Evolutionary conservation across 2,888 invertebrate species (phyloP), one percentile per base, ranked within the genome.

Genomic region (Cephus nigrinus): DNA sequence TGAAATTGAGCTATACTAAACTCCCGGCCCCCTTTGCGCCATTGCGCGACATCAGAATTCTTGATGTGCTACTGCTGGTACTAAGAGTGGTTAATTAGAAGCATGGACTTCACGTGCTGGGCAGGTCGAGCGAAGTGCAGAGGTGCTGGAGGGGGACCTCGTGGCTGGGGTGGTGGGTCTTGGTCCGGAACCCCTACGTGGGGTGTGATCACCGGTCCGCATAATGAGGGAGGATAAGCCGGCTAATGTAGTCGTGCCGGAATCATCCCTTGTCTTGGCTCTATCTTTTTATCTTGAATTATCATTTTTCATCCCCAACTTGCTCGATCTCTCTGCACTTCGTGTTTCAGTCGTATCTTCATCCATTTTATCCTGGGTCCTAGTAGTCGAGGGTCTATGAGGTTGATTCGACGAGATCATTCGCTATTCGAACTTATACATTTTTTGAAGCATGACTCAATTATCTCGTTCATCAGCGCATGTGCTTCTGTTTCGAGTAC

Each of bases 191-290:
- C 55, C 55, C 23, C 55, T 55, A 55, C 55, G 77, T 76, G 78
- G 73, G 74, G 80, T 81, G 82, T 76, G 85, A 86, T 85, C 86
- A 85, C 82, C 83, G 82, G 82, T 80, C 81, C 84, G 84, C 85
- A 86, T 86, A 86, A 86, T 85, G 86, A 86, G 86, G 80, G 86
- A 80, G 86, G 86, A 86, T 86, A 86, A 86, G 84, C 86, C 80
- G 80, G 77, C 81, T 86, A 86, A 86, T 86, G 86, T 85, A 86
- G 85, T 84, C 84, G 84, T 78, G 82, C 82, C 79, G 73, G 86
- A 85, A 84, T 55, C 82, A 84, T 80, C 80, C 82, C 80, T 78
- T 81, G 80, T 55, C 80, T 76, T 77, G 78, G 75, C n/a, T 35
- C 75, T 9, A 76, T 40, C 40, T 75, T 76, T 75, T 40, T 55